A percentile compares a stretch with the other conserved stretches of the same genome.
Evolutionary conservation across 1,140 invertebrate species (phyloP).

Genomic region (Vollenhovia emeryi): DNA sequence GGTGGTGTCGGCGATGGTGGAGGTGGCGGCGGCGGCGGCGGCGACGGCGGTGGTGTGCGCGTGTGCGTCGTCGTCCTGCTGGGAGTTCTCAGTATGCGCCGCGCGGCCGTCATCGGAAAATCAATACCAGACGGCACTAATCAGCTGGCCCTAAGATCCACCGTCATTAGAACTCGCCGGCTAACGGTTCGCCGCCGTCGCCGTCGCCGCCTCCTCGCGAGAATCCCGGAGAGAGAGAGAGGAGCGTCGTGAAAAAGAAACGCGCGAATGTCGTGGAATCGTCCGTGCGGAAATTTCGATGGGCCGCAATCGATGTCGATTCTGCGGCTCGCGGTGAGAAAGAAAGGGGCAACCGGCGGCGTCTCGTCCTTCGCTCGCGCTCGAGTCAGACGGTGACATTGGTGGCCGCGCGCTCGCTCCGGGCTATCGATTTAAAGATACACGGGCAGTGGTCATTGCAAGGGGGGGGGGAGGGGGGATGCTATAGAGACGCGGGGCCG

Average conservation of each 20-base stretch:
- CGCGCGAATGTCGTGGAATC: not conserved
- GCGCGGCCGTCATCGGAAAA: constrained; percentile 82
- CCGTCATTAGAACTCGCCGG: constrained; percentile 73
- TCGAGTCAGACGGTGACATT: constrained; percentile 43
- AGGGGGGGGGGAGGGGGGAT: not conserved
- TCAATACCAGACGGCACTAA: constrained; percentile 84
- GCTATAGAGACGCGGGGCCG: constrained; percentile 3
- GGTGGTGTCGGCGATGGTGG: not conserved
- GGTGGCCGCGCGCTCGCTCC: constrained; percentile 28
- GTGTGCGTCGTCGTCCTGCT: constrained; percentile 72
- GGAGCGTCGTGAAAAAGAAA: not conserved
- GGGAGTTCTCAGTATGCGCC: constrained; percentile 73
- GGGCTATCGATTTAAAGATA: constrained; percentile 52
- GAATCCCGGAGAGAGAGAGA: not conserved
- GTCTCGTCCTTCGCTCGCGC: not conserved
- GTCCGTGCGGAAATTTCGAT: constrained; percentile 14
- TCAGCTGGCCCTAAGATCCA: constrained; percentile 82
- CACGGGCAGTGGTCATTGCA: constrained; percentile 12
- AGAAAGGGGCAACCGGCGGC: not conserved
- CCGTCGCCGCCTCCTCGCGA: not conserved
- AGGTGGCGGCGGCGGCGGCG: not conserved
- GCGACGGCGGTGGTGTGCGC: constrained; percentile 53
- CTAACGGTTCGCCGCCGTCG: constrained; percentile 39
- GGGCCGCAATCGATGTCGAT: constrained; percentile 1
- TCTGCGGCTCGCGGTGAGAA: not conserved